These are phyloP conservation scores for Caenorhabditis drosophilae DNA, from an alignment of 2,888 invertebrate species.

Conservation along the genomic window DNA sequence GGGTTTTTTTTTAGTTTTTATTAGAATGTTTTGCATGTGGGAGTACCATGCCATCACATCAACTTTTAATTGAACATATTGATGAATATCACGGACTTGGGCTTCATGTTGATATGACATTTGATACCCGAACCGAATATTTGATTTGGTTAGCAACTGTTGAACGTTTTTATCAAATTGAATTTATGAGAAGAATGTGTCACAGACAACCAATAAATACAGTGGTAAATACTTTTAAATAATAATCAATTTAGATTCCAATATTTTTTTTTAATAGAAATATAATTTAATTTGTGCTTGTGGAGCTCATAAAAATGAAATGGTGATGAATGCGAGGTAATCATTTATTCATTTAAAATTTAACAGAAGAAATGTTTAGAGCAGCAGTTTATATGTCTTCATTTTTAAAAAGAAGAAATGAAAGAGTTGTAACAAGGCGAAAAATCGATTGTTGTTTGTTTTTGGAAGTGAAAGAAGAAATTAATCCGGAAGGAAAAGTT, in stretches of 20 bases:
- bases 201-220: not conserved
- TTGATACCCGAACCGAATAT: not conserved
- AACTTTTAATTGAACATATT: constrained; percentile 6
- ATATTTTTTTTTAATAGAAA: too few species aligned
- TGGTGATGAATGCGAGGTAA: too few species aligned
- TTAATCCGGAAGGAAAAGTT: constrained; percentile 1
- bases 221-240: too few species aligned
- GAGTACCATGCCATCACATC: constrained; percentile 2
- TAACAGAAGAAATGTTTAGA: not conserved
- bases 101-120: constrained; percentile 1
- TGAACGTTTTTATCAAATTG: not conserved
- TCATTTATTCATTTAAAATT: not conserved
- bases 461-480: constrained; percentile 19
- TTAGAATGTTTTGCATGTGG: constrained; percentile 23
- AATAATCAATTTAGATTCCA: too few species aligned
- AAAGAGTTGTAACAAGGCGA: constrained; percentile 12
- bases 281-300: not conserved
- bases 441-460: constrained; percentile 18
- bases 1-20: constrained; percentile 3
- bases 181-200: not conserved
- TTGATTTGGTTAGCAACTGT: constrained; percentile 3
- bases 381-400: constrained; percentile 3
- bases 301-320: not conserved
- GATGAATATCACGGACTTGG: constrained; percentile 12
- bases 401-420: constrained; percentile 16